phyloP scores from a whole-genome alignment of 2,888 invertebrate genomes.

The Catocala fraxini region DNA sequence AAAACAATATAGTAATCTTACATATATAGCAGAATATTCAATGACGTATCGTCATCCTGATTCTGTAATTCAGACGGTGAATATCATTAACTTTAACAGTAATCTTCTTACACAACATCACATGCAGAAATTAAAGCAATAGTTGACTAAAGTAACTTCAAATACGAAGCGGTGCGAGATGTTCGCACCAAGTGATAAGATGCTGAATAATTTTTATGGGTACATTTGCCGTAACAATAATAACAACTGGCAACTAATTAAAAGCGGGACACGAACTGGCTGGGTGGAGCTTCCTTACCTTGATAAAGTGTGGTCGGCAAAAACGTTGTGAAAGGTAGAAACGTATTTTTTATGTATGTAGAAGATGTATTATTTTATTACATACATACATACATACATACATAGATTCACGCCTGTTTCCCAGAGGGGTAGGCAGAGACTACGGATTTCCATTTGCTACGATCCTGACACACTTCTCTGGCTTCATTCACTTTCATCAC shows the following conservation, averaged over 20 bases:
- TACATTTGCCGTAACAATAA: slow-evolving; percentile 80
- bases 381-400: too few species aligned
- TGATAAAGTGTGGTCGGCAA: slow-evolving; percentile 68
- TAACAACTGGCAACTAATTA: slow-evolving; percentile 85
- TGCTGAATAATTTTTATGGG: slow-evolving; percentile 76
- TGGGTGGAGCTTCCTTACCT: slow-evolving; percentile 72
- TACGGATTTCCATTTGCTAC: too few species aligned
- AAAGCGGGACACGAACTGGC: slow-evolving; percentile 72
- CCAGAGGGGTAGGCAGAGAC: too few species aligned
- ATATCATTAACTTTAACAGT: too few species aligned
- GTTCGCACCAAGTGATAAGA: slow-evolving; percentile 67
- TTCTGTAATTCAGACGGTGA: too few species aligned
- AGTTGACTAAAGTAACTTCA: slow-evolving; percentile 15
- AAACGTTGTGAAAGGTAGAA: slow-evolving; percentile 32
- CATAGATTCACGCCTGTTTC: too few species aligned
- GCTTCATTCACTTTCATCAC: too few species aligned
- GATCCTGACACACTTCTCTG: too few species aligned
- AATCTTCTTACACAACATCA: not conserved
- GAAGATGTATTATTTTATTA: too few species aligned
- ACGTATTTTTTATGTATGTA: not conserved
- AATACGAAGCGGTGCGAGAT: slow-evolving; percentile 51
- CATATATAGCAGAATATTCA: too few species aligned
- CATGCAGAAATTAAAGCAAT: slow-evolving; percentile 6
- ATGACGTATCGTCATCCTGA: too few species aligned
- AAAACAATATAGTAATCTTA: too few species aligned